Conservation (phyloP, 2,113 vertebrate genomes). For the Addax nasomaculatus region DNA sequence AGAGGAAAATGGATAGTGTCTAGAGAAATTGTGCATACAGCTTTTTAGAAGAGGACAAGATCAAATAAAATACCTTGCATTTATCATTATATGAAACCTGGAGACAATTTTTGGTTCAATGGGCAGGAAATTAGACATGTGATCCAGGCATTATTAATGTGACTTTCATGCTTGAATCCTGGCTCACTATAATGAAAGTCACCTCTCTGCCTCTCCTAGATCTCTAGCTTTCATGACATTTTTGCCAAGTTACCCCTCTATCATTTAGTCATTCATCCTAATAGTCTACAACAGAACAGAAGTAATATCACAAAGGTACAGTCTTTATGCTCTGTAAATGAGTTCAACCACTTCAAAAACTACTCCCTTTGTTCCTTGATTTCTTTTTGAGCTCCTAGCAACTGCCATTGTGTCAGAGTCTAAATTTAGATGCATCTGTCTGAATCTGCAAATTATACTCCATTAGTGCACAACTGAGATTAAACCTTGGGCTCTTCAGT, state of each 20-base stretch:
- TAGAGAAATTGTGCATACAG: neutral
- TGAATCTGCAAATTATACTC: constrained; percentile 52
- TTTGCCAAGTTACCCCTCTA: constrained; percentile 7
- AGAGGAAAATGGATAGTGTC: constrained; percentile 37
- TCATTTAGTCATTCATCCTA: constrained; percentile 32
- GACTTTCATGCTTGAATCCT: constrained; percentile 33
- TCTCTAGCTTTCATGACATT: constrained; percentile 6
- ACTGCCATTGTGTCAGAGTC: constrained; percentile 8
- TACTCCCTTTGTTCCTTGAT: constrained; percentile 45
- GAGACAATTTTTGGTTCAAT: constrained; percentile 54
- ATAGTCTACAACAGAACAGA: neutral
- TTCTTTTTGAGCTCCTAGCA: constrained; percentile 62
- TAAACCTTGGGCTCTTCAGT: constrained; percentile 7
- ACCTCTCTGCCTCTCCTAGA: neutral
- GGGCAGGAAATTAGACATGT: constrained; percentile 54
- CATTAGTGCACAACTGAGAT: constrained; percentile 47
- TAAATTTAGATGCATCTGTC: constrained; percentile 52
- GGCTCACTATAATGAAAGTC: constrained; percentile 26
- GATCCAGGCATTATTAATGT: constrained; percentile 11
- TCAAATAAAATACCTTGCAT: constrained; percentile 24
- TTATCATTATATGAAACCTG: constrained; percentile 29
- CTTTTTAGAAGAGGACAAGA: neutral
- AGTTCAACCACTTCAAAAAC: constrained; percentile 50
- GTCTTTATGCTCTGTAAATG: constrained; percentile 30
- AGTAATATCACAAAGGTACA: constrained; percentile 26